Evolutionary conservation across 2,113 vertebrate species (phyloP).

Genomic region (Prionailurus viverrinus): DNA sequence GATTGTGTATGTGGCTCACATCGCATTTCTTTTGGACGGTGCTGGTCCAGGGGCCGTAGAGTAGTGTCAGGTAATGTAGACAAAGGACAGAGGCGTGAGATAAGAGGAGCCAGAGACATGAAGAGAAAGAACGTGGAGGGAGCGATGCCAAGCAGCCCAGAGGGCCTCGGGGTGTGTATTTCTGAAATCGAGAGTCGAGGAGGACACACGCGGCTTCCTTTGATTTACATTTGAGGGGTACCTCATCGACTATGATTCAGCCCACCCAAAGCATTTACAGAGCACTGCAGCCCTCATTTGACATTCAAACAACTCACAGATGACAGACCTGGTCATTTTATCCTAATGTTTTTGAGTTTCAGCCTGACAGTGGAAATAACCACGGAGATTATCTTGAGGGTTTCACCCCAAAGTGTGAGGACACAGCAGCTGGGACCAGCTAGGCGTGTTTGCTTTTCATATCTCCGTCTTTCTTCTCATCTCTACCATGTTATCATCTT

Average conservation of each 20-base stretch:
- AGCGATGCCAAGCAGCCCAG: not conserved
- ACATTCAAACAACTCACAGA: not conserved
- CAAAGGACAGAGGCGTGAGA: not conserved
- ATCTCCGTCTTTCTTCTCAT: not conserved
- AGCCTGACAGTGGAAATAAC: slow-evolving; percentile 23
- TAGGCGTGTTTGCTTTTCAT: not conserved
- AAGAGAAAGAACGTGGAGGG: not conserved
- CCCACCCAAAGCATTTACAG: not conserved
- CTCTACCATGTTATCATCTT: not conserved
- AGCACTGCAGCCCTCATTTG: not conserved
- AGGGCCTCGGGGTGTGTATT: not conserved
- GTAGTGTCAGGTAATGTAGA: not conserved
- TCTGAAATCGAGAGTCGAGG: slow-evolving; percentile 3
- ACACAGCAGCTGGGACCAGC: not conserved
- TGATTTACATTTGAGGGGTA: not conserved
- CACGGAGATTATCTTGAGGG: not conserved
- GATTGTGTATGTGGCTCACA: not conserved
- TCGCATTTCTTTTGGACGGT: not conserved
- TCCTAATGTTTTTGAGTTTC: not conserved
- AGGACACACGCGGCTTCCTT: not conserved
- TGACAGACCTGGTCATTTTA: not conserved
- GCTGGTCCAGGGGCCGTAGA: not conserved
- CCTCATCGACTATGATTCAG: not conserved
- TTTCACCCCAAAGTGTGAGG: not conserved
- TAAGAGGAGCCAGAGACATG: not conserved